Evolutionary conservation across 1,140 invertebrate species (phyloP).

Genomic region (Drosophila sp.): DNA sequence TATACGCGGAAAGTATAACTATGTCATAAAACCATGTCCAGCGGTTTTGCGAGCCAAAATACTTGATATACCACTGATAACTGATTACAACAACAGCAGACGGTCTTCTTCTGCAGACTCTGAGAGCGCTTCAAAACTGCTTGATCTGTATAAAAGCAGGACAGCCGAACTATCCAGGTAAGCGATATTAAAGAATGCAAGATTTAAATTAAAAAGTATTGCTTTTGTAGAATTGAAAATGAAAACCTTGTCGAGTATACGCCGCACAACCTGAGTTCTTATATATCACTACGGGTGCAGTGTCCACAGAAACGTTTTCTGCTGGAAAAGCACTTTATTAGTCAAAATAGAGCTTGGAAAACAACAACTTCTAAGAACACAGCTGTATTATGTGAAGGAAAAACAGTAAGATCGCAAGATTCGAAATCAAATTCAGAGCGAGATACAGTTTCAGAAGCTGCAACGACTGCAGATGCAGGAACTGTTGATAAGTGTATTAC

Average conservation of each 20-base stretch:
- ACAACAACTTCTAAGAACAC: neutral
- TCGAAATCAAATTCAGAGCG: no score
- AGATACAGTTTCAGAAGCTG: no score
- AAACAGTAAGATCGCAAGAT: neutral
- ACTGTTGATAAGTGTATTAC: no score
- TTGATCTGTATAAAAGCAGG: constrained; percentile 9
- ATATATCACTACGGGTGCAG: neutral
- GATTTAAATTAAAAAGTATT: neutral
- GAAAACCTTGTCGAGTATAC: constrained; percentile 16
- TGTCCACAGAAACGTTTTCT: neutral
- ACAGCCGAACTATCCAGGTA: constrained; percentile 27
- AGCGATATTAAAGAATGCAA: neutral
- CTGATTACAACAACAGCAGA: neutral
- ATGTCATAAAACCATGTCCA: constrained; percentile 23
- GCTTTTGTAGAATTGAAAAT: constrained; percentile 15
- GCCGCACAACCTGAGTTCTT: constrained; percentile 14
- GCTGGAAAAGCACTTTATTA: constrained; percentile 16
- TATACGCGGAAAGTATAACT: constrained; percentile 41
- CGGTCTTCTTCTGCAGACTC: neutral
- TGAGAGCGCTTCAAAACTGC: neutral
- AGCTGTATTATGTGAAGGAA: neutral
- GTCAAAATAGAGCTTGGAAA: neutral
- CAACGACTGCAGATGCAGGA: neutral
- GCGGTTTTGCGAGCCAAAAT: constrained; percentile 10
- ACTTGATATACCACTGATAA: constrained; percentile 6